Base-by-base conservation (phyloP, 2,113 vertebrate genomes). In the Lanius collurio region DNA sequence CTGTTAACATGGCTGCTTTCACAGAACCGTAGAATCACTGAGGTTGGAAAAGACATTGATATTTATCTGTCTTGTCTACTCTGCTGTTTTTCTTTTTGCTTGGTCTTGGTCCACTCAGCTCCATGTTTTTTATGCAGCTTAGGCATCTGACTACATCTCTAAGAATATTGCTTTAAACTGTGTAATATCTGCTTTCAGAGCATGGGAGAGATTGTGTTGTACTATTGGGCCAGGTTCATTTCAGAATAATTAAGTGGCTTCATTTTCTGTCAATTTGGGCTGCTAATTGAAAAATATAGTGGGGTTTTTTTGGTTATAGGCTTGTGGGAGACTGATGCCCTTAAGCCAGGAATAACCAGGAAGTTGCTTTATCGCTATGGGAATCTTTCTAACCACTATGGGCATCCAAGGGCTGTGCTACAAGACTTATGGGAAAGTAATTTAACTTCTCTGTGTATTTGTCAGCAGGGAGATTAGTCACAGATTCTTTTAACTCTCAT, bases 121-220 rank as follows among this genome's bases (percentile, higher is more conserved):
- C 7, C 11, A 0, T 7, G 41, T 5, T 9, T 9, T 27, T 20
- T 7, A 3, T 0, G 11, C 13, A 59, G 6, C 3, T 68, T 5
- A 13, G 47, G 3, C 4, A 11, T 30, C 5, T 23, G 7, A 33
- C 33, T 24, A 0, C 2, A 0, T 35, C 0, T 55, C 8, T 53
- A 44, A 57, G 7, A 26, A 16, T 35, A 2, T 5, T 15, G 2
- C 3, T 55, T 67, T 57, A 24, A 46, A 20, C 11, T 13, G 3
- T 13, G 3, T 21, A 27, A 60, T 5, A 2, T 11, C 3, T 33
- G 22, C 41, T 62, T 17, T 81, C 10, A 8, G 15, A 41, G 6
- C 23, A 4, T 3, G 15, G 13, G 10, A 28, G 41, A 11, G 2
- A 2, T 7, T 2, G 18, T 27, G 4, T 27, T 50, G 7, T 47